These are phyloP conservation scores for Pseudorectes ferrugineus DNA, from an alignment of 2,113 vertebrate species.

Conservation along the genomic window DNA sequence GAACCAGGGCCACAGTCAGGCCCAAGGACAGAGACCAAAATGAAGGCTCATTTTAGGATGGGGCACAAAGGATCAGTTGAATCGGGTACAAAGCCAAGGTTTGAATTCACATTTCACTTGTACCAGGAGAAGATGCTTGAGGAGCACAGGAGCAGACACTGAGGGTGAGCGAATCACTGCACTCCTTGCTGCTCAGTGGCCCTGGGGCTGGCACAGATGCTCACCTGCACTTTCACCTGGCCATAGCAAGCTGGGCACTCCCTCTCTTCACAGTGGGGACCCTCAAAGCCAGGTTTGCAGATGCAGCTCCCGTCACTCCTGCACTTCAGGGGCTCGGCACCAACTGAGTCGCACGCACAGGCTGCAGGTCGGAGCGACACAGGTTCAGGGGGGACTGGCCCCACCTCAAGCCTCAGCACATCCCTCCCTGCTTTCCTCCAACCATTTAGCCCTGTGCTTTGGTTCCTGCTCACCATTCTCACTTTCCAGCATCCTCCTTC, in stretches of 20 bases:
- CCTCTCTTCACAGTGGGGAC: conserved; percentile 75
- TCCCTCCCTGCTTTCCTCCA: background rate
- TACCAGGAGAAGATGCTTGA: background rate
- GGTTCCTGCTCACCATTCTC: background rate
- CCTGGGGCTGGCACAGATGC: background rate
- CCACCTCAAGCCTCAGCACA: background rate
- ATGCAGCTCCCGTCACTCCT: conserved; percentile 77
- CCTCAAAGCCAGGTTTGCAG: conserved; percentile 83
- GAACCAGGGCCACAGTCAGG: background rate
- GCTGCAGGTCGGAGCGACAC: conserved; percentile 47
- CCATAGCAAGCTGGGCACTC: conserved; percentile 86
- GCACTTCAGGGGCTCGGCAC: conserved; percentile 74
- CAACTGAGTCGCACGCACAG: conserved; percentile 75
- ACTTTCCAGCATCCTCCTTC: background rate
- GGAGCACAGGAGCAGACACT: background rate
- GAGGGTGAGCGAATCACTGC: accelerated
- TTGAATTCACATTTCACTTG: background rate
- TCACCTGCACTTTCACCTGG: conserved; percentile 81
- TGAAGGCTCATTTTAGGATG: background rate
- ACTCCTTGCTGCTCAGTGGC: background rate
- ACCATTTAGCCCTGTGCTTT: accelerated
- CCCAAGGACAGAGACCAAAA: background rate
- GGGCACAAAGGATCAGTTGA: background rate
- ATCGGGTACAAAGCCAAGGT: background rate
- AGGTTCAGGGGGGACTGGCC: background rate